These are phyloP conservation scores for Proteles cristata DNA, from an alignment of 2,113 vertebrate genomes.

Conservation along the genomic window DNA sequence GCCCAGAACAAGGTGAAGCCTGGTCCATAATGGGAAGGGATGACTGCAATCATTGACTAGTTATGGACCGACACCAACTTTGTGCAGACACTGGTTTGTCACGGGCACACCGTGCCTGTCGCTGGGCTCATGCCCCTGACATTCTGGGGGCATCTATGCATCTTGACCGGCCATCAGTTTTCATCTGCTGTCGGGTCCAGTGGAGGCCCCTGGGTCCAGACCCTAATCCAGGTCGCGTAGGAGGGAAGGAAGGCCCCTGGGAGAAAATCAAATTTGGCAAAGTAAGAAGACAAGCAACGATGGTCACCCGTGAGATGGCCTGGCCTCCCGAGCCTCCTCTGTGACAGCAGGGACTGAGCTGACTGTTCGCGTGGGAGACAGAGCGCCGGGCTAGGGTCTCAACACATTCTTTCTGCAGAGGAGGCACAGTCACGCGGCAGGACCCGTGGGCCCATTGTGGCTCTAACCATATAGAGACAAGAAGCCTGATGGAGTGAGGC, in stretches of 20 bases:
- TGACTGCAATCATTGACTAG: rapidly evolving
- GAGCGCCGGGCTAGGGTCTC: rapidly evolving
- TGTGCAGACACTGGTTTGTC: neutral
- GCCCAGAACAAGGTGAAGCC: neutral
- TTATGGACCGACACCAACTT: rapidly evolving
- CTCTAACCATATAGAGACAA: neutral
- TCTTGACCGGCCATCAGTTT: no score
- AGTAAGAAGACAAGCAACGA: neutral
- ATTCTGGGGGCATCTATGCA: rapidly evolving
- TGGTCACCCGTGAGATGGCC: rapidly evolving
- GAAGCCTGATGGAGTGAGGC: rapidly evolving
- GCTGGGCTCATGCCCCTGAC: neutral
- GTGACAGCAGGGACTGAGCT: rapidly evolving
- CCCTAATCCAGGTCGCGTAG: rapidly evolving
- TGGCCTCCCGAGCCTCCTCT: rapidly evolving
- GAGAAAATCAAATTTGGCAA: neutral
- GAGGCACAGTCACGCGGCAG: rapidly evolving
- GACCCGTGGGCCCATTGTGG: rapidly evolving
- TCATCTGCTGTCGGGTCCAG: no score
- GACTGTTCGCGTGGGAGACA: rapidly evolving
- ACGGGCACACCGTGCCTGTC: rapidly evolving
- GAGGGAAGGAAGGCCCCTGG: neutral
- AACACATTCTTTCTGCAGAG: rapidly evolving
- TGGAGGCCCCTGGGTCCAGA: rapidly evolving
- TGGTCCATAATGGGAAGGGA: neutral